Evolutionary conservation across 2,888 invertebrate genomes (phyloP), one percentile per base, ranked within the genome.

Genomic region (Hydrotaea diabolus): DNA sequence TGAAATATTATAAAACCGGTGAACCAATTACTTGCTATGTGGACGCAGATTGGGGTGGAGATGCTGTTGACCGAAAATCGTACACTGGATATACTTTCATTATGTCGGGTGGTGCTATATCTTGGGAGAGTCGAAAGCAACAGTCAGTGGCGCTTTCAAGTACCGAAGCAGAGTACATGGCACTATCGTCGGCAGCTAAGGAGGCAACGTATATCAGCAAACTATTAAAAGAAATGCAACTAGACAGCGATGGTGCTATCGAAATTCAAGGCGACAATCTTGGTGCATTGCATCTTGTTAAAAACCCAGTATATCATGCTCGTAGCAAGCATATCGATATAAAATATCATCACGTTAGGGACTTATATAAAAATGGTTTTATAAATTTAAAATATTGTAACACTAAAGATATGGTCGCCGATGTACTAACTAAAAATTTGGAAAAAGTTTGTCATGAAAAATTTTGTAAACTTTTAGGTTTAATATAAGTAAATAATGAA

Each of bases 341-440:
- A 55, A 31, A 53, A n/a, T 81, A 74, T 64, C 83, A 82, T 15
- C 43, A 80, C 21, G 66, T 80, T 19, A 39, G 80, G 53, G 72
- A 83, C 55, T 71, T 77, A 17, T 81, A 76, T 62, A 21, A 43
- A 21, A 49, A 72, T 19, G 72, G 39, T 5, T 31, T 71, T 36
- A 86, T 86, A 36, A 46, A 80, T 0, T 57, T 79, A 23, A 15
- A 77, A 46, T 82, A 86, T 76, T 82, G 80, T 76, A 71, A 19
- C 17, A 82, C 62, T 39, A 55, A 17, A 11, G 71, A 80, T 11
- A 82, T 78, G 77, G 39, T 81, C 26, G 80, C 84, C 15, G 81
- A 86, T 72, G 73, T 86, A 11, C 76, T 80, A 2, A 82, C 84
- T 0, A 84, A 86, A 26, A 82, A 82, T 78, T 49, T 86, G 17